Evolutionary conservation across 2,797 vertebrate species (phyloP).

Genomic region (Mus caroli): DNA sequence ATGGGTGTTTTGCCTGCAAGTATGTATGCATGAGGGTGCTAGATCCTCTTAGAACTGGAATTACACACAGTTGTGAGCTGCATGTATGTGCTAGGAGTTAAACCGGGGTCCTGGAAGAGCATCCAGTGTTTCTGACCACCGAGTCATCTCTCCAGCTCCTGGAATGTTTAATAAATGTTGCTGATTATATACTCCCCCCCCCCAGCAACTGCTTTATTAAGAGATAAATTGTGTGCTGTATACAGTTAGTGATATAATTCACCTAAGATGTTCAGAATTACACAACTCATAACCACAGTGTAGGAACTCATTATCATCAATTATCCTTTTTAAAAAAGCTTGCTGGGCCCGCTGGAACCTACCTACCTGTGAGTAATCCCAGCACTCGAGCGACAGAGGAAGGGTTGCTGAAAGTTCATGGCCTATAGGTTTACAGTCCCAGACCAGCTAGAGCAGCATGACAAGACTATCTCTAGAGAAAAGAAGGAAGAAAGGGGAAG

Average conservation of each 20-base stretch:
- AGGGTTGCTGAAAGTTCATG: neutral
- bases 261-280: slow-evolving; percentile 9
- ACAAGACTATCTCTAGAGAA: neutral
- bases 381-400: neutral
- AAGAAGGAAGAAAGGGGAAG: neutral
- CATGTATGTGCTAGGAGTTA: neutral
- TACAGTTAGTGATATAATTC: neutral
- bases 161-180: slow-evolving; percentile 13
- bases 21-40: neutral
- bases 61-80: neutral
- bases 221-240: neutral
- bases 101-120: too few species aligned
- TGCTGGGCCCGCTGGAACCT: too few species aligned
- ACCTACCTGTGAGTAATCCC: neutral
- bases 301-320: neutral
- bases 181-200: neutral
- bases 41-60: neutral
- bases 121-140: too few species aligned
- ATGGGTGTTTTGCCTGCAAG: neutral
- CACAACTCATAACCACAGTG: neutral
- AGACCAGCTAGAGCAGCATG: neutral
- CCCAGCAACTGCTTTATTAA: neutral
- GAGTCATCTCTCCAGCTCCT: neutral
- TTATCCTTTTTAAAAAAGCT: too few species aligned
- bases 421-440: neutral